A percentile compares a stretch with the other conserved stretches of the same genome.
Conservation (phyloP, 2,888 invertebrate species). For the Acanthococcus lagerstroemiae region DNA sequence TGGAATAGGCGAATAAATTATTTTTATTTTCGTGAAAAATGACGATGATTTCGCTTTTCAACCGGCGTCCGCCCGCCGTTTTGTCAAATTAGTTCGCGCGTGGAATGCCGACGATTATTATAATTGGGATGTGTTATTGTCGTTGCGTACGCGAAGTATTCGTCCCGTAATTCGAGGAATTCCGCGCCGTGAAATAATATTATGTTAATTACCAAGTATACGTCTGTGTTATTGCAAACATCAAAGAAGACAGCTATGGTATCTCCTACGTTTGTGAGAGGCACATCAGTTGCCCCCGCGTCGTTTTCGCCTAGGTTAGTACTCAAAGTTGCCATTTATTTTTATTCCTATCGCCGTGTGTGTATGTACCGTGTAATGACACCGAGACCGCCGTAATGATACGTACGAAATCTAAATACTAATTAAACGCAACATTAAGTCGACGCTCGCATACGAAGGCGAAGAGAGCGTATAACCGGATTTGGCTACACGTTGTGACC, state of each 20-base stretch:
- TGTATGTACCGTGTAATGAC: background rate
- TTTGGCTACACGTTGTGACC: too few species aligned
- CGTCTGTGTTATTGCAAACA: slow-evolving; percentile 57
- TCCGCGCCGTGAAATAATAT: slow-evolving; percentile 43
- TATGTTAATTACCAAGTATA: slow-evolving; percentile 65
- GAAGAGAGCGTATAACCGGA: too few species aligned
- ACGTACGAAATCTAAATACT: too few species aligned
- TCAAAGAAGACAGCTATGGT: slow-evolving; percentile 44
- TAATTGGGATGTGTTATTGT: background rate
- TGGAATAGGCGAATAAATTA: too few species aligned
- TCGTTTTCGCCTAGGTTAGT: slow-evolving; percentile 15
- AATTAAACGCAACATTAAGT: too few species aligned
- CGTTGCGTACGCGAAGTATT: background rate
- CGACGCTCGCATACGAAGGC: too few species aligned
- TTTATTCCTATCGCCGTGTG: background rate
- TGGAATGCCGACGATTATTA: background rate
- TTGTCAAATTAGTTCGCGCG: background rate
- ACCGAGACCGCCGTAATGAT: too few species aligned
- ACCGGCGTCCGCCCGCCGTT: too few species aligned
- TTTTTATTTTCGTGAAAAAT: too few species aligned
- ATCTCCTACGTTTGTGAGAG: slow-evolving; percentile 32
- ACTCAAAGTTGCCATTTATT: background rate
- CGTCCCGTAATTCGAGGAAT: background rate
- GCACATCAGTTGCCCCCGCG: background rate
- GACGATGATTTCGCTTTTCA: too few species aligned